Evolutionary conservation across 2,888 invertebrate genomes (phyloP), one percentile per base, ranked within the genome.

Genomic region (Lydus trimaculatus): DNA sequence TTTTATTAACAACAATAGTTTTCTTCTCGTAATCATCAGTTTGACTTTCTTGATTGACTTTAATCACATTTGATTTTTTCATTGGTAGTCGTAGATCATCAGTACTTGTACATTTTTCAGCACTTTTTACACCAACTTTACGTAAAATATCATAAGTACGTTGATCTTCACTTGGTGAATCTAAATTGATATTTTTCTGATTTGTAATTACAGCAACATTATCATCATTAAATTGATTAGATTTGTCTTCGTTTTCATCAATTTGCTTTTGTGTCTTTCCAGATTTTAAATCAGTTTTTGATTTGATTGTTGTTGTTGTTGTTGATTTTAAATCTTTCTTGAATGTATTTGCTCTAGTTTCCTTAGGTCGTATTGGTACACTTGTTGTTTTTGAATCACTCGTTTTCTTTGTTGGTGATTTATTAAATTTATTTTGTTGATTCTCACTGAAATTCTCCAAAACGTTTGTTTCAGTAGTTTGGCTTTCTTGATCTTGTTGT

Each of bases 151-250:
- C 84, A 63, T 85, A 85, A 8, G 85, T 85, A 75, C 80, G 82
- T 71, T 85, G 84, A 73, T 85, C 85, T 74, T 85, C 85, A 72
- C 85, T 85, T 0, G 85, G 85, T n/a, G 85, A 85, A 75, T 85
- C 82, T 23, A 83, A 73, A 62, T 80, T 72, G 63, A 78, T 72
- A 6, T 69, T 61, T n/a, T 64, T 65, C 25, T 52, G n/a, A n/a
- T n/a, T 43, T 25, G 39, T 43, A 36, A 23, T 43, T 39, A 72
- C 74, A n/a, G 75, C 48, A 64, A 66, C 71, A 17, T 70, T 75
- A 7, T 78, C 78, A 69, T 75, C 77, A 68, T 76, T 79, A 0
- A 76, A 72, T 28, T 78, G 77, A 60, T 76, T 78, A 64, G 79
- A 79, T 68, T 78, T 80, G 61, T 74, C 78, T 43, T 82, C 82